Evolutionary conservation across 2,888 invertebrate genomes (phyloP).

Genomic region (Achlya flavicornis): DNA sequence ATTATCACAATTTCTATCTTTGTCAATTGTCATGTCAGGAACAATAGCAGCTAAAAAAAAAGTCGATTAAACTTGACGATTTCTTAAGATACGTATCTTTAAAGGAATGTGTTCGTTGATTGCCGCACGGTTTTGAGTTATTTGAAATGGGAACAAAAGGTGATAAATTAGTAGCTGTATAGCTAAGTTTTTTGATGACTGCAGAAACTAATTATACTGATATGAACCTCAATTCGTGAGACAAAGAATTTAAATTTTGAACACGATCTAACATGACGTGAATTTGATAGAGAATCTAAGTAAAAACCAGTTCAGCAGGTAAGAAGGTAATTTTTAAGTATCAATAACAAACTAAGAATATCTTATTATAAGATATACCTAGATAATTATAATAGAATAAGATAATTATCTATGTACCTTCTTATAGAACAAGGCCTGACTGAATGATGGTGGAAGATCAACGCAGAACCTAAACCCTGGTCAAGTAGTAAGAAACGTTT

Average conservation of each 20-base stretch:
- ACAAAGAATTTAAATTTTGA: background rate
- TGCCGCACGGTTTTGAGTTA: constrained; percentile 11
- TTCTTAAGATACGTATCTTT: constrained; percentile 29
- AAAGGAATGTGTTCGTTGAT: constrained; percentile 13
- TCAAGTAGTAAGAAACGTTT: no score
- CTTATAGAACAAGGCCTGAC: no score
- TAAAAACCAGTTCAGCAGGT: no score
- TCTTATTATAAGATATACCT: no score
- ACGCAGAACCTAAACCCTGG: no score
- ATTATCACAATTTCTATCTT: constrained; percentile 48
- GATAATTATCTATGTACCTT: no score
- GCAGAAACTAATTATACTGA: background rate
- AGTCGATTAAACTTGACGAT: constrained; percentile 44
- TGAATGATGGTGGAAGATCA: no score
- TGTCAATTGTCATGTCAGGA: constrained; percentile 46
- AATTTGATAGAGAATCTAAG: no score
- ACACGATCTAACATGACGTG: background rate
- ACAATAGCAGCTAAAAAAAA: constrained; percentile 55
- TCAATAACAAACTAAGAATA: no score
- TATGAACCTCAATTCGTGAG: background rate
- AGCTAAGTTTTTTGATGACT: background rate
- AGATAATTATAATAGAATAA: no score
- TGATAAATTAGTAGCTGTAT: background rate
- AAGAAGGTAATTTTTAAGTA: no score
- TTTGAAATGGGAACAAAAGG: constrained; percentile 17